Conservation (phyloP, 2,797 vertebrate genomes). For the Lithobates pipiens region DNA sequence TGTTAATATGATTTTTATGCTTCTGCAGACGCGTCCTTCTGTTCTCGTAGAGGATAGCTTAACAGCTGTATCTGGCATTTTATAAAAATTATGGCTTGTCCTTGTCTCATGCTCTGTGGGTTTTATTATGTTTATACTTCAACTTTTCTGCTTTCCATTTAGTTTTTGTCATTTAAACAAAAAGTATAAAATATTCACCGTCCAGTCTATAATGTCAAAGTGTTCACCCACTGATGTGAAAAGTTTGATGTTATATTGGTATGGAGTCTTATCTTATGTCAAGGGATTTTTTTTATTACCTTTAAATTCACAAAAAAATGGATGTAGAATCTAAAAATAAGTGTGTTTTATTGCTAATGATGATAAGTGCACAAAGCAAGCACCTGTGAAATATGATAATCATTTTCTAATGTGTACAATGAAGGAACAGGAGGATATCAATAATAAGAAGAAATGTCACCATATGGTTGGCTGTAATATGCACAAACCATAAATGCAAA, state of each 20-base stretch:
- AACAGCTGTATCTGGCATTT: constrained; percentile 53
- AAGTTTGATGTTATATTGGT: constrained; percentile 13
- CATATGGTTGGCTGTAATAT: neutral
- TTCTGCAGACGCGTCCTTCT: constrained; percentile 54
- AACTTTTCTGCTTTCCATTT: constrained; percentile 44
- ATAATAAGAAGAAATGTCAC: neutral
- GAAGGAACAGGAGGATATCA: neutral
- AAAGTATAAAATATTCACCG: constrained; percentile 48
- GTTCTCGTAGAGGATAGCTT: constrained; percentile 49
- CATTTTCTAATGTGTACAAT: neutral
- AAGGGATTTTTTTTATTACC: constrained; percentile 3
- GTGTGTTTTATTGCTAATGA: neutral
- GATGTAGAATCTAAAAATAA: neutral
- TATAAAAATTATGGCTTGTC: constrained; percentile 58
- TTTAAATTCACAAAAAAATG: neutral
- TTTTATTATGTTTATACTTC: constrained; percentile 59
- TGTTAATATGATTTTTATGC: constrained; percentile 59
- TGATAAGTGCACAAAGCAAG: neutral
- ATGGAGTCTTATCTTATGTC: neutral
- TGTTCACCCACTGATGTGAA: constrained; percentile 23
- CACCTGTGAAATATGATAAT: constrained; percentile 13
- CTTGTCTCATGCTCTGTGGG: constrained; percentile 49
- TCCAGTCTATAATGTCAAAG: constrained; percentile 30
- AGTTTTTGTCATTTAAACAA: constrained; percentile 43
- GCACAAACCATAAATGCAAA: neutral